phyloP scores from a whole-genome alignment of 2,888 invertebrate genomes.

The Acrobasis consociella region DNA sequence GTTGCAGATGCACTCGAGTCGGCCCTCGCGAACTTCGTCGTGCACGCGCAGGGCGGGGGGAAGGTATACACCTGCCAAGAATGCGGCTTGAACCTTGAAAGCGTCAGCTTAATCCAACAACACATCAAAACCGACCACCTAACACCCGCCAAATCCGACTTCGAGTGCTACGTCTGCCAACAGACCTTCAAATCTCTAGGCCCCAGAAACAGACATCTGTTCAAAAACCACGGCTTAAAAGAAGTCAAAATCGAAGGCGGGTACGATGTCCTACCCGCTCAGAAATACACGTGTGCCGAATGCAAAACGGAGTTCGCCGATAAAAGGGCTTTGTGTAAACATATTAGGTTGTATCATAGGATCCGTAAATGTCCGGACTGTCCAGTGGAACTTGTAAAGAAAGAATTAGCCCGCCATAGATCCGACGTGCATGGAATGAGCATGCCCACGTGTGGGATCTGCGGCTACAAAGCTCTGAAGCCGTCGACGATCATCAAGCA shows the following conservation, averaged over 20 bases:
- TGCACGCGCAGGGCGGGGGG: neutral
- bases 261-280: neutral
- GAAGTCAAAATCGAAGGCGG: neutral
- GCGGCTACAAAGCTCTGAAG: neutral
- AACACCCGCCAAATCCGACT: neutral
- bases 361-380: neutral
- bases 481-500: neutral
- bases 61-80: neutral
- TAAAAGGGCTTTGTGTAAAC: neutral
- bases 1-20: conserved; percentile 1
- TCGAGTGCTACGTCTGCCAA: neutral
- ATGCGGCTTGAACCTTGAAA: neutral
- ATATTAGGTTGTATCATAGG: neutral
- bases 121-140: neutral
- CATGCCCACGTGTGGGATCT: neutral
- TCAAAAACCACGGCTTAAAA: neutral
- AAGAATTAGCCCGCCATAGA: neutral
- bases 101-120: neutral
- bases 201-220: neutral
- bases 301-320: neutral
- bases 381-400: neutral
- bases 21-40: neutral
- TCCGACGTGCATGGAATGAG: neutral
- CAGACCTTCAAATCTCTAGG: neutral
- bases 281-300: neutral